These are phyloP conservation scores for Prenolepis imparis DNA, from an alignment of 2,888 invertebrate species.

Conservation along the genomic window DNA sequence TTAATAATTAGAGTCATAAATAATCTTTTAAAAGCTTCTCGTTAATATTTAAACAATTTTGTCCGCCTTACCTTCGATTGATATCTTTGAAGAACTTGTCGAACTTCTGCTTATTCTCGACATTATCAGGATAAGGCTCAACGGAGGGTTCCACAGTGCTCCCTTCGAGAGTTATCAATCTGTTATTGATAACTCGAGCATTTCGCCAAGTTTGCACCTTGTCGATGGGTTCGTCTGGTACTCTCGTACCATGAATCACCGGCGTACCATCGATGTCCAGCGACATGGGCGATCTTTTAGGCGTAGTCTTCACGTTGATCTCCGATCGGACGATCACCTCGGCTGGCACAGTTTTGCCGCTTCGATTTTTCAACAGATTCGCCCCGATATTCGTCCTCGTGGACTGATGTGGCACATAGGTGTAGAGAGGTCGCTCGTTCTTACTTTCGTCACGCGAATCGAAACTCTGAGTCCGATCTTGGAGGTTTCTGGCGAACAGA, in stretches of 20 bases:
- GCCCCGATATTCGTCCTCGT: conserved; percentile 83
- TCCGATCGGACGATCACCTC: conserved; percentile 91
- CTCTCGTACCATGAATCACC: conserved; percentile 93
- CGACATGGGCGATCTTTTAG: conserved; percentile 89
- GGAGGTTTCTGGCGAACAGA: conserved; percentile 70
- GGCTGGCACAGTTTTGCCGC: conserved; percentile 88
- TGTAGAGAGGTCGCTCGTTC: conserved; percentile 59
- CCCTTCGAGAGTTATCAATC: conserved; percentile 90
- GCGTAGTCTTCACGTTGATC: conserved; percentile 87
- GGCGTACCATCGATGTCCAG: conserved; percentile 92
- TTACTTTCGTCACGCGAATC: conserved; percentile 53
- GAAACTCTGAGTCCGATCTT: conserved; percentile 70
- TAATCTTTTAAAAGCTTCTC: neutral
- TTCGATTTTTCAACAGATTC: conserved; percentile 85
- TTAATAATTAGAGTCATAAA: neutral
- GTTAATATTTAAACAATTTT: neutral
- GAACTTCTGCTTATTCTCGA: conserved; percentile 77
- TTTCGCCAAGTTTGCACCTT: conserved; percentile 94
- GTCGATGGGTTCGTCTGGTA: conserved; percentile 94
- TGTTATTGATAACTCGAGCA: conserved; percentile 94
- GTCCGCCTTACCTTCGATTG: conserved; percentile 80
- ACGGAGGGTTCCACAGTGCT: conserved; percentile 88
- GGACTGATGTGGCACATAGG: conserved; percentile 79
- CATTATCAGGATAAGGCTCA: conserved; percentile 64
- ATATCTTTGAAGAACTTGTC: conserved; percentile 82